Evolutionary conservation across 2,113 vertebrate species (phyloP), one percentile per base, ranked within the genome.

Genomic region (Chionomys nivalis): DNA sequence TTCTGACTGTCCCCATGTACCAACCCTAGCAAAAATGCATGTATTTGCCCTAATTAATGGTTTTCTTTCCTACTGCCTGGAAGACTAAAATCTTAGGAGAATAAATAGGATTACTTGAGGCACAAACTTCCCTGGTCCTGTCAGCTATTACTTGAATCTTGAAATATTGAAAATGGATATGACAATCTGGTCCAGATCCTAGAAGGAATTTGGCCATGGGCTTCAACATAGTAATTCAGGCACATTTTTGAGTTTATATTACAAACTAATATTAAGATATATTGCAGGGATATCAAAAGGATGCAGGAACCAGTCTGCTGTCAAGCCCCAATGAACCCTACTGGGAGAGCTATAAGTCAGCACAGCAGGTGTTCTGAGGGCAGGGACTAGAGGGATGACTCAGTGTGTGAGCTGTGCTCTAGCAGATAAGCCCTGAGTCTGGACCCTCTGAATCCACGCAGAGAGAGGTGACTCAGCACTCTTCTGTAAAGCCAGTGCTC

Each of bases 1-100:
- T 86, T 94, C 58, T 19, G 8, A 42, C 9, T 70, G 4, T 83
- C 14, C 58, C 2, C 33, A 61, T 6, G 31, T 47, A 94, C 49
- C 63, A 87, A 44, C 24, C 75, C 52, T 39, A 68, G 31, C n/a
- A 77, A 36, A 28, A 68, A 33, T 75, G 2, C 68, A 87, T 91
- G 42, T 36, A 28, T 76, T 91, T 90, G 63, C 55, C 58, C 17
- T 75, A 78, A 93, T 73, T 81, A 79, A 87, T 90, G 58, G 23
- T 63, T 86, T 82, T 94, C 66, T 86, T 90, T 31, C 42, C 36
- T 36, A 55, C 28, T 94, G 66, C 33, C 39, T 66, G 6, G 61
- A 96, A 83, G 13, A 78, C 52, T 42, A 92, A 93, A 96, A 72
- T 82, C 72, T 63, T 78, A 77, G 49, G 73, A 10, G 17, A 75